A percentile compares a stretch with the other conserved stretches of the same genome.
phyloP scores from a whole-genome alignment of 2,797 vertebrate genomes.

The Siniperca obscura region DNA sequence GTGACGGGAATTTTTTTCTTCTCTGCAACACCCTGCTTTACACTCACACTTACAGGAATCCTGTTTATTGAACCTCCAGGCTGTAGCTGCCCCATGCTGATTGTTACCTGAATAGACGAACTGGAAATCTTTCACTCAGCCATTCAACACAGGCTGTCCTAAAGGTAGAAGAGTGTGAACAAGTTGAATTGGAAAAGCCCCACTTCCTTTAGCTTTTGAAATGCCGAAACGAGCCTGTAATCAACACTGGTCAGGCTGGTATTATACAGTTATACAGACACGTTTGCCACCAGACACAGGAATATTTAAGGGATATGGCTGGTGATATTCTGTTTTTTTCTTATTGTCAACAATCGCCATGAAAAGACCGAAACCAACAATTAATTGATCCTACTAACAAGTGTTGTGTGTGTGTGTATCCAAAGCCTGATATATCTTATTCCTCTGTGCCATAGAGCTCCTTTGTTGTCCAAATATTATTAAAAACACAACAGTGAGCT shows the following conservation, averaged over 20 bases:
- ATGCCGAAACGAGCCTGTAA: slow-evolving; percentile 27
- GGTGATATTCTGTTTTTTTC: neutral
- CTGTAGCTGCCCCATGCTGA: slow-evolving; percentile 6
- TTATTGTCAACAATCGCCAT: neutral
- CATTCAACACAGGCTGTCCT: neutral
- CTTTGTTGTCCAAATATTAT: neutral
- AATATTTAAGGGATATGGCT: neutral
- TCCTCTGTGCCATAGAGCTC: neutral
- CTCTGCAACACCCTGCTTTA: neutral
- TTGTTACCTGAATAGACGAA: slow-evolving; percentile 47
- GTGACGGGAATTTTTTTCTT: neutral
- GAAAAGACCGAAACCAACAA: neutral
- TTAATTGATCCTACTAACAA: neutral
- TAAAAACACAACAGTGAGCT: neutral
- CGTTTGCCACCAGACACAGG: slow-evolving; percentile 2
- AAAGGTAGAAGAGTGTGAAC: slow-evolving; percentile 13
- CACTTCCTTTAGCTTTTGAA: slow-evolving; percentile 2
- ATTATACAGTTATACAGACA: neutral
- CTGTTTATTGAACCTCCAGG: slow-evolving; percentile 21
- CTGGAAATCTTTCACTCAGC: slow-evolving; percentile 15
- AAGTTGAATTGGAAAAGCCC: neutral
- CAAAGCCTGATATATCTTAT: neutral
- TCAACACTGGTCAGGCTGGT: slow-evolving; percentile 23
- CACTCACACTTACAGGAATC: slow-evolving; percentile 10
- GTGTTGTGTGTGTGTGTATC: neutral